Conservation (phyloP, 2,888 invertebrate species). For the Idaea biselata region DNA sequence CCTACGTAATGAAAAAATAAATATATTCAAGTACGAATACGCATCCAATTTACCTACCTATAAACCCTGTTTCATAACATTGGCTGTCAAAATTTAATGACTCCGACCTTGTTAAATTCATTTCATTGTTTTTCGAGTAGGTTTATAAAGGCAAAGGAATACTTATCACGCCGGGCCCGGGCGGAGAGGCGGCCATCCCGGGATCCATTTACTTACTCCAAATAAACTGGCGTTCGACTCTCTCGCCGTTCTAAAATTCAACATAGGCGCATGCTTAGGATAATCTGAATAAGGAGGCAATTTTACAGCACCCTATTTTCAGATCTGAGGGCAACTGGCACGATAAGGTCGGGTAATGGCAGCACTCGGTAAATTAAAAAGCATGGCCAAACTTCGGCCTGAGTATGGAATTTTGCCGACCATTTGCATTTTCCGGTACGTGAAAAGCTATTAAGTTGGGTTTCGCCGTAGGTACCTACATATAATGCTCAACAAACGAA, state of each 20-base stretch:
- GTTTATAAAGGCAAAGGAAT: slow-evolving; percentile 39
- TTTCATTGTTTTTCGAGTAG: slow-evolving; percentile 54
- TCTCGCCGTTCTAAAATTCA: slow-evolving; percentile 52
- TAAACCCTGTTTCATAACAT: slow-evolving; percentile 13
- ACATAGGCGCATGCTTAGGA: slow-evolving; percentile 50
- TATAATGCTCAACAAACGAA: background rate
- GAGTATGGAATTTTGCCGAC: slow-evolving; percentile 45
- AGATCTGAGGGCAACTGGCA: slow-evolving; percentile 54
- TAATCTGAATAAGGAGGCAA: slow-evolving; percentile 61
- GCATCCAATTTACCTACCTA: background rate
- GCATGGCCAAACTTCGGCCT: slow-evolving; percentile 48
- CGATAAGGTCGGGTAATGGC: slow-evolving; percentile 60
- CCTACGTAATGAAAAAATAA: background rate
- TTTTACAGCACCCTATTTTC: slow-evolving; percentile 55
- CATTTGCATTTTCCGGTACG: slow-evolving; percentile 56
- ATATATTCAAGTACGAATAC: background rate
- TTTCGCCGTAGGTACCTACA: slow-evolving; percentile 21
- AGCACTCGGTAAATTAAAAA: slow-evolving; percentile 70
- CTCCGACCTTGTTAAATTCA: slow-evolving; percentile 41
- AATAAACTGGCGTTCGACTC: slow-evolving; percentile 49
- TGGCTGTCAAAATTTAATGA: slow-evolving; percentile 19
- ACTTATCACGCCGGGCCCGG: slow-evolving; percentile 14
- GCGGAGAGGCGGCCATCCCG: slow-evolving; percentile 38
- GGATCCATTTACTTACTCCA: slow-evolving; percentile 51
- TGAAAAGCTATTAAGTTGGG: slow-evolving; percentile 35